Evolutionary conservation across 2,888 invertebrate species (phyloP).

Genomic region (Tridacna gigas): DNA sequence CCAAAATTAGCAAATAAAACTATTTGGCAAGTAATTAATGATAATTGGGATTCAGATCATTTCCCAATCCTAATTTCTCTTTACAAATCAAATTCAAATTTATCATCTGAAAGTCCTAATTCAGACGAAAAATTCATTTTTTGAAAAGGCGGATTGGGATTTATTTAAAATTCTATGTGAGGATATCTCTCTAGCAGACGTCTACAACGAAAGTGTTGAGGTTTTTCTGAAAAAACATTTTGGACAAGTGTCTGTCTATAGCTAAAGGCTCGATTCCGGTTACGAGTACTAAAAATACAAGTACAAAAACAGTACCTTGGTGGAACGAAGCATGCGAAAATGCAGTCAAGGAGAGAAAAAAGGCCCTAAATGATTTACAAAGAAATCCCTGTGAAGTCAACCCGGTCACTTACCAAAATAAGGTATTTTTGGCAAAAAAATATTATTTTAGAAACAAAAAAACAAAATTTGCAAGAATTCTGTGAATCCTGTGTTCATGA

Average conservation of each 20-base stretch:
- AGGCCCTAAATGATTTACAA: slow-evolving; percentile 15
- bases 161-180: not conserved
- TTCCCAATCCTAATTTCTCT: slow-evolving; percentile 22
- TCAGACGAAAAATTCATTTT: not conserved
- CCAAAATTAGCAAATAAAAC: not conserved
- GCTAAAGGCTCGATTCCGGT: not conserved
- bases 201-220: not conserved
- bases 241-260: not conserved
- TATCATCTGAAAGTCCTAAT: not conserved
- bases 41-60: slow-evolving; percentile 26
- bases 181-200: slow-evolving; percentile 3
- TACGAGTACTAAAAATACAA: too few relatives aligned
- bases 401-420: slow-evolving; percentile 12
- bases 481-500: slow-evolving; percentile 5
- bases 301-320: not conserved
- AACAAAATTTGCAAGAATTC: slow-evolving; percentile 25
- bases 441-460: not conserved
- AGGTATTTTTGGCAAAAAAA: not conserved
- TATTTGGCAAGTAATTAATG: slow-evolving; percentile 10
- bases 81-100: not conserved
- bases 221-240: not conserved
- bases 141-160: slow-evolving; percentile 8
- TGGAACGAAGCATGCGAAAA: slow-evolving; percentile 16
- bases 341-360: slow-evolving; percentile 16
- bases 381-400: slow-evolving; percentile 22